These are phyloP conservation scores for Periophthalmodon schlosseri DNA, from an alignment of 2,113 vertebrate genomes.

Conservation along the genomic window DNA sequence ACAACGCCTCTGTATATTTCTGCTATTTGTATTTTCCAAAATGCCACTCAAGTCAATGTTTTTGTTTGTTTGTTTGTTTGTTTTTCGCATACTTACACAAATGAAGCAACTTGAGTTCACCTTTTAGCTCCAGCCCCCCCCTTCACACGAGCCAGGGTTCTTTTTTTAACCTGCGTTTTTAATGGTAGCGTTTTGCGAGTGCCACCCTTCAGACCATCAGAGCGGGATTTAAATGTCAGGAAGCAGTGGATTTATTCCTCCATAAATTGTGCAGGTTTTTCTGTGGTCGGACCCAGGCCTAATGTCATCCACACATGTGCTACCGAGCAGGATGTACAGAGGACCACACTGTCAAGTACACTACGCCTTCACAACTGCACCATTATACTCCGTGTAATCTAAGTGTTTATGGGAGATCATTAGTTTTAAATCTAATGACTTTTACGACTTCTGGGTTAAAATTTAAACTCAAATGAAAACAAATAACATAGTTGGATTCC, in stretches of 20 bases:
- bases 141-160: constrained; percentile 30
- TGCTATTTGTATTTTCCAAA: not conserved
- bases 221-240: constrained; percentile 72
- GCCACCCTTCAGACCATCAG: constrained; percentile 72
- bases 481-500: not conserved
- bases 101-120: constrained; percentile 27
- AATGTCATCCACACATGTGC: constrained; percentile 74
- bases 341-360: constrained; percentile 33
- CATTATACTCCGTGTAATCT: not conserved
- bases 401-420: not conserved
- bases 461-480: not conserved
- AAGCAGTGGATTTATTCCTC: constrained; percentile 74
- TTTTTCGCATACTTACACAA: not conserved
- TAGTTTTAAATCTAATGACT: not conserved
- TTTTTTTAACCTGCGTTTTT: constrained; percentile 29
- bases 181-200: constrained; percentile 60
- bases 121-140: constrained; percentile 49
- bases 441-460: not conserved
- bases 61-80: not conserved
- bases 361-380: constrained; percentile 9
- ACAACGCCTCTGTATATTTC: too few relatives aligned
- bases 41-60: not conserved
- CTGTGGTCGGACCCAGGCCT: constrained; percentile 55
- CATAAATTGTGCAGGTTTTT: constrained; percentile 71
- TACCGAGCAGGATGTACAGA: constrained; percentile 48